Evolutionary conservation across 2,113 vertebrate genomes (phyloP).

Genomic region (Triplophysa rosa): DNA sequence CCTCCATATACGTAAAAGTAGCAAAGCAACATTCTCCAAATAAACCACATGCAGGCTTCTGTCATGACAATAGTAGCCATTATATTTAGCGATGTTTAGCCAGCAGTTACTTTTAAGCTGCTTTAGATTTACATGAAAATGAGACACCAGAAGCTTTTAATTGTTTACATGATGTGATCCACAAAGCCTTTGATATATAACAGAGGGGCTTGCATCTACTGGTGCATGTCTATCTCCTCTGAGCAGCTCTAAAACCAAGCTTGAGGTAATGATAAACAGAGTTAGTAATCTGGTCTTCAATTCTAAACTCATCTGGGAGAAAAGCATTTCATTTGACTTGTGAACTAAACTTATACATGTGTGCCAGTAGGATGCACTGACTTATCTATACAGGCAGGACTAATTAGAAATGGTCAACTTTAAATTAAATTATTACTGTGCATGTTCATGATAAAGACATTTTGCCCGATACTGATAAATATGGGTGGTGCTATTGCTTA

Average conservation of each 20-base stretch:
- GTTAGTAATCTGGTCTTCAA: neutral
- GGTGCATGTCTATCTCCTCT: conserved; percentile 68
- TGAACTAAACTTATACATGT: neutral
- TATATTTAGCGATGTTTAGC: conserved; percentile 8
- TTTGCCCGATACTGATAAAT: neutral
- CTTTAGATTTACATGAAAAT: conserved; percentile 56
- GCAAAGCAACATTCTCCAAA: neutral
- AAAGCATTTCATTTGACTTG: conserved; percentile 43
- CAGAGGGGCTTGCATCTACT: conserved; percentile 66
- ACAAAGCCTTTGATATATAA: conserved; percentile 67
- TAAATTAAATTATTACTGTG: neutral
- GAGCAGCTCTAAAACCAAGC: conserved; percentile 66
- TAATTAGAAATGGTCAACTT: conserved; percentile 5
- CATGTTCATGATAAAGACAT: neutral
- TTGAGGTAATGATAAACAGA: conserved; percentile 58
- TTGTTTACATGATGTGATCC: conserved; percentile 68
- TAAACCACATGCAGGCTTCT: neutral
- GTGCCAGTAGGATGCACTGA: conserved; percentile 3
- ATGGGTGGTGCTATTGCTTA: neutral
- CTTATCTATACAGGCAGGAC: neutral
- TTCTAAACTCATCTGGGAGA: neutral
- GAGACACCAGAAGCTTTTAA: conserved; percentile 60
- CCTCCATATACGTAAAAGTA: neutral
- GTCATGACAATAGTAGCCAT: neutral
- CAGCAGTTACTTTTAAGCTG: conserved; percentile 8